Conservation (phyloP, 2,113 vertebrate species). For the Sakesphorus luctuosus region DNA sequence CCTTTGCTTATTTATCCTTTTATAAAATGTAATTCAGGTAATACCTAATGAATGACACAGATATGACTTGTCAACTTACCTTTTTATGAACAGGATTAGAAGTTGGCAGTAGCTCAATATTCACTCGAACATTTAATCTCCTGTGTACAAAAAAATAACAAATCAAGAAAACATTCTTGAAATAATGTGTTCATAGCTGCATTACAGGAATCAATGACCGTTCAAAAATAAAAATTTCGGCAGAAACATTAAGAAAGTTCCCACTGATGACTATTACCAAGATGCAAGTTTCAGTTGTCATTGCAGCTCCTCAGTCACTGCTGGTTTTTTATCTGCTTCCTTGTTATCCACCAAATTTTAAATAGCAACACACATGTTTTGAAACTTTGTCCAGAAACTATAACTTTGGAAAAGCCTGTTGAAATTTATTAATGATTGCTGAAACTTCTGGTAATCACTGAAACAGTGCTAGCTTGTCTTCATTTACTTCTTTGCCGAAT, state of each 20-base stretch:
- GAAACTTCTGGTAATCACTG: not conserved
- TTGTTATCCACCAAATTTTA: not conserved
- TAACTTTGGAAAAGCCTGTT: not conserved
- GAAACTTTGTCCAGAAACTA: not conserved
- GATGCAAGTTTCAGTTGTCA: rapidly evolving
- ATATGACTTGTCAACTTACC: constrained; percentile 73
- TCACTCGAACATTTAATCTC: constrained; percentile 83
- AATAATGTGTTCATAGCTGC: not conserved
- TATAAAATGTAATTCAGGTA: not conserved
- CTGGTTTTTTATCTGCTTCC: rapidly evolving
- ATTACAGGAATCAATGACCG: not conserved
- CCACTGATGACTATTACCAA: not conserved
- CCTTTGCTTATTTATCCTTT: not conserved
- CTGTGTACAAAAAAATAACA: constrained; percentile 72
- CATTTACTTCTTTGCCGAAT: not conserved
- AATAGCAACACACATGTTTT: not conserved
- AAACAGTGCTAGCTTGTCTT: not conserved
- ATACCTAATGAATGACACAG: not conserved
- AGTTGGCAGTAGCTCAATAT: constrained; percentile 84
- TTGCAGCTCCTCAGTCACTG: not conserved
- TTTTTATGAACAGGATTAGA: constrained; percentile 87
- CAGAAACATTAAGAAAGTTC: not conserved
- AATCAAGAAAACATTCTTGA: not conserved
- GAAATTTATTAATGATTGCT: not conserved
- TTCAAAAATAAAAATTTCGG: not conserved